A percentile compares a stretch with the other conserved stretches of the same genome.
Evolutionary conservation across 2,888 invertebrate genomes (phyloP).

Genomic region (Ashinkailepas kermadecensis): DNA sequence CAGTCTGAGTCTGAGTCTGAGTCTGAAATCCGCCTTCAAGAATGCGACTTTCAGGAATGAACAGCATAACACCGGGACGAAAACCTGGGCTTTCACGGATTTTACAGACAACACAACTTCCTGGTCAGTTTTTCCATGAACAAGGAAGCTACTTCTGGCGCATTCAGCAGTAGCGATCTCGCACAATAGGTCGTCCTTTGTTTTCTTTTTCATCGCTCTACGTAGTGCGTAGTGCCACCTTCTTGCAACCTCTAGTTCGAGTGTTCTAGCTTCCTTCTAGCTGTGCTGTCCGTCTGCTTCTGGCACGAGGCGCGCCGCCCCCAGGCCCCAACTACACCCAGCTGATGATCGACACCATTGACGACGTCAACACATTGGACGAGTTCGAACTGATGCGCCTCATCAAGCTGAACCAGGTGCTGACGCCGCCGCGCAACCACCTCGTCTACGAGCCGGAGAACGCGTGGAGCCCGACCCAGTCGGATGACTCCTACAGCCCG

Average conservation of each 20-base stretch:
- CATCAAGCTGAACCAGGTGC: constrained; percentile 17
- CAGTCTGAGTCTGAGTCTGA: too few relatives aligned
- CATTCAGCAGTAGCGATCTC: too few relatives aligned
- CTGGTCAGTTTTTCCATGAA: too few relatives aligned
- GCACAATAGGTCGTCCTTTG: not conserved
- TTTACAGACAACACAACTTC: too few relatives aligned
- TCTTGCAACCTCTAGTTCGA: not conserved
- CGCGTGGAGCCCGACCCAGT: not conserved
- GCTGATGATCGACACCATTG: not conserved
- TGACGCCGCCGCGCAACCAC: not conserved
- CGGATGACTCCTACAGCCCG: not conserved
- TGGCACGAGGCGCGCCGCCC: not conserved
- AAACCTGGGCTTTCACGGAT: too few relatives aligned
- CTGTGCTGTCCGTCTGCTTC: too few relatives aligned
- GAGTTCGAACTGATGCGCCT: not conserved
- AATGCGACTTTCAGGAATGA: too few relatives aligned
- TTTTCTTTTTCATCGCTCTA: not conserved
- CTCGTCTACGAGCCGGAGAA: not conserved
- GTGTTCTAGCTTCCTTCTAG: too few relatives aligned
- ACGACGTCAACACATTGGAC: constrained; percentile 4
- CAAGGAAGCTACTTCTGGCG: too few relatives aligned
- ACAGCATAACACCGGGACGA: too few relatives aligned
- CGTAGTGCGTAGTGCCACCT: not conserved
- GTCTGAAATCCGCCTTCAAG: too few relatives aligned
- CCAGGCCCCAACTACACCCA: constrained; percentile 4